These are phyloP conservation scores for Sprattus sprattus DNA, from an alignment of 2,113 vertebrate species.

Conservation along the genomic window DNA sequence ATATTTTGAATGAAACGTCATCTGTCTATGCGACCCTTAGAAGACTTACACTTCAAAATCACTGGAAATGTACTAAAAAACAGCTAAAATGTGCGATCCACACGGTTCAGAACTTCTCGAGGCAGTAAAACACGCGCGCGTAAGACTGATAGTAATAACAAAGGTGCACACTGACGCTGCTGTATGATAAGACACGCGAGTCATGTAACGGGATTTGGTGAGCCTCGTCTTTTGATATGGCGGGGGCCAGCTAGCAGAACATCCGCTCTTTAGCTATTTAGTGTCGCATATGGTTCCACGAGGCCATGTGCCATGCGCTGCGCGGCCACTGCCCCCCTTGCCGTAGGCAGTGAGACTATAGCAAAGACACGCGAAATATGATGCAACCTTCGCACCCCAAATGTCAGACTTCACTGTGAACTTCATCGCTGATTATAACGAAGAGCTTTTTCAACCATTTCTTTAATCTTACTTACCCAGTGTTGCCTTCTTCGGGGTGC, in stretches of 20 bases:
- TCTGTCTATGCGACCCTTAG: too few species aligned
- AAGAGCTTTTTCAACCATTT: not conserved
- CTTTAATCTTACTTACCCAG: conserved; percentile 54
- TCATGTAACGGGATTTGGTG: not conserved
- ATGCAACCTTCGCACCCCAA: not conserved
- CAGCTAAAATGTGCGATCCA: not conserved
- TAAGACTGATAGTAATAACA: not conserved
- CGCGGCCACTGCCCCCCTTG: not conserved
- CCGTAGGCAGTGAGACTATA: not conserved
- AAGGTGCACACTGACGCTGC: not conserved
- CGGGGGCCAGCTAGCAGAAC: not conserved
- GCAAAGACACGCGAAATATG: not conserved
- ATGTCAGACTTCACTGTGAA: not conserved
- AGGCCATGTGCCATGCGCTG: not conserved
- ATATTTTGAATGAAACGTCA: too few species aligned
- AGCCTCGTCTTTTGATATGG: too few species aligned
- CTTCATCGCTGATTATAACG: not conserved
- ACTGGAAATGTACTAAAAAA: too few species aligned
- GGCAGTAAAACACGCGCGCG: not conserved
- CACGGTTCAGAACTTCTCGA: not conserved
- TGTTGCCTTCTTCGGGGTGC: conserved; percentile 62
- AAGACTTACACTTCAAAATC: too few species aligned
- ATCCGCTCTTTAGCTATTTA: not conserved
- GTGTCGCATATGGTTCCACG: not conserved
- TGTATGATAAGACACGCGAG: not conserved